Percentiles rank a stretch among this genome's conserved stretches.
These are phyloP conservation scores for Thripadectes ignobilis DNA, from an alignment of 2,797 vertebrate genomes.

Conservation along the genomic window DNA sequence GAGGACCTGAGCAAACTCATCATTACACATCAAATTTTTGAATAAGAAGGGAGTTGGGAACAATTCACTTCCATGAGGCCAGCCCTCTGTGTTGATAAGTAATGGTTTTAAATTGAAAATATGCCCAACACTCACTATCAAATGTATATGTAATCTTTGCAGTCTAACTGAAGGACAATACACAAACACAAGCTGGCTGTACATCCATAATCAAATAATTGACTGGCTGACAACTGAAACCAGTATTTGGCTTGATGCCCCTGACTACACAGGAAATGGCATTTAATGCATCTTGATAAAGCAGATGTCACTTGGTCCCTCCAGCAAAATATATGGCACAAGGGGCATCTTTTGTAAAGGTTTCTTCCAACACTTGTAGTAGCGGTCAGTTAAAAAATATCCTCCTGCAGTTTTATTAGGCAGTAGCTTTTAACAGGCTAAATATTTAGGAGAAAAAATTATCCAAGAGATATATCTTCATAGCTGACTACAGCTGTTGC, in stretches of 20 bases:
- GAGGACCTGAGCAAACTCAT: background rate
- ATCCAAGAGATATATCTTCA: background rate
- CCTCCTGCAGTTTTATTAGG: background rate
- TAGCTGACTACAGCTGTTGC: background rate
- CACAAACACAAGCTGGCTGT: slow-evolving; percentile 20
- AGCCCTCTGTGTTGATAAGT: background rate
- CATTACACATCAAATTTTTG: background rate
- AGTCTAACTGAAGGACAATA: background rate
- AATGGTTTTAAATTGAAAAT: slow-evolving; percentile 4
- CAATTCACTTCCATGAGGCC: background rate
- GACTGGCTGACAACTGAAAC: slow-evolving; percentile 16
- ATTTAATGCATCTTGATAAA: slow-evolving; percentile 31
- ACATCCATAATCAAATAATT: slow-evolving; percentile 41
- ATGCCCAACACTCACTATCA: background rate
- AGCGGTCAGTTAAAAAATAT: background rate
- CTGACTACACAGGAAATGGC: slow-evolving; percentile 4
- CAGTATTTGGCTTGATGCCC: slow-evolving; percentile 38
- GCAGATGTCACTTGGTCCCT: slow-evolving; percentile 36
- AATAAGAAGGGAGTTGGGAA: background rate
- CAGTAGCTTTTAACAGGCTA: background rate
- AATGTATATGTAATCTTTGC: slow-evolving; percentile 1
- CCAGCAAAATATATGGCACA: slow-evolving; percentile 6
- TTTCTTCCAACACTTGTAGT: background rate
- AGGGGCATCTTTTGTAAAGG: background rate
- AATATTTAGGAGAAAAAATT: background rate